Evolutionary conservation across 2,888 invertebrate species (phyloP), one percentile per base, ranked within the genome.

Genomic region (Ophioninae sp.): DNA sequence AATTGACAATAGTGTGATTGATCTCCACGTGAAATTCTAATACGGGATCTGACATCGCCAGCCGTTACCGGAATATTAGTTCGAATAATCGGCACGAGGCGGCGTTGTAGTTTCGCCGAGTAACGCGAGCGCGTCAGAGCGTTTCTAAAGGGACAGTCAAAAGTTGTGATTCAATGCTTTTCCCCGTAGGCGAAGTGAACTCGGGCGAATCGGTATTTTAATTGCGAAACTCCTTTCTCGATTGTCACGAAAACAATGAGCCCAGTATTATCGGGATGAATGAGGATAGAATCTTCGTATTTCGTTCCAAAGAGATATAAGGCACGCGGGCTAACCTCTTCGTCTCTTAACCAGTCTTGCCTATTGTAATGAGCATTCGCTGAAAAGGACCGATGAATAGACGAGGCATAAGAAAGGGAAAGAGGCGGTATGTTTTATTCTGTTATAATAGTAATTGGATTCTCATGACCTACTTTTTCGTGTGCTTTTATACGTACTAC

Each of bases 381-480:
- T 64, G 75, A 77, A 77, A 67, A 63, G 17, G 63, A 69, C 64
- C 64, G 72, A 64, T 81, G 79, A 79, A 79, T 81, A 77, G 56
- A 67, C 51, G 67, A 72, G 77, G 73, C 61, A 78, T 77, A 76
- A 76, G 56, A 80, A 83, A 59, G 30, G 61, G 44, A 3, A 61
- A 79, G 61, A 76, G 71, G 76, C 30, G 73, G 63, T 39, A 63
- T 71, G 69, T 78, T 78, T 79, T 83, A 67, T 61, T 74, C 67
- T 72, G 61, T 73, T 39, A 78, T 58, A 67, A 69, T 85, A 74
- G 74, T 81, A 82, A 84, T 76, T 81, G 83, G 81, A 81, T 83
- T 81, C 81, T 63, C 81, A 79, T 85, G 80, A 82, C 82, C 83
- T 76, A 85, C 78, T 82, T 83, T 76, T 71, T 71, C 77, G 71